A percentile compares a stretch with the other conserved stretches of the same genome.
phyloP scores from a whole-genome alignment of 1,140 invertebrate species.

The Pseudachorutes palmiensis region DNA sequence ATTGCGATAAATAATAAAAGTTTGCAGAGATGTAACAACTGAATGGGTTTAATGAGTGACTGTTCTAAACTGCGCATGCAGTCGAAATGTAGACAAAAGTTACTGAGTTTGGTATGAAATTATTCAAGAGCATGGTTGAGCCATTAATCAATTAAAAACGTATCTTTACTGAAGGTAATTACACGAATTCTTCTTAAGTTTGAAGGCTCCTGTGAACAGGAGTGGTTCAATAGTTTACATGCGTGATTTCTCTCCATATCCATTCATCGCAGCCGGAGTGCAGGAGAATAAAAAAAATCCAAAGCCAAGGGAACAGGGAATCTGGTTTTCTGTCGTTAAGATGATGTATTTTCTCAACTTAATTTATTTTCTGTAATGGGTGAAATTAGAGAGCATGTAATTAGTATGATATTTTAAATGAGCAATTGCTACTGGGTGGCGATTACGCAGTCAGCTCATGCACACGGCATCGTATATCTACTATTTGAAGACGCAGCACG shows the following conservation, averaged over 20 bases:
- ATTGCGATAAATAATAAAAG: too few relatives aligned
- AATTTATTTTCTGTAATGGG: slow-evolving; percentile 9
- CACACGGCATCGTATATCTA: neutral
- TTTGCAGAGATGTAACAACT: too few relatives aligned
- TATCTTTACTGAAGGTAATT: neutral
- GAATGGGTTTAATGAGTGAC: too few relatives aligned
- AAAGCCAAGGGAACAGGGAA: neutral
- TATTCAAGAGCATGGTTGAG: neutral
- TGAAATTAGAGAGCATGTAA: slow-evolving; percentile 7
- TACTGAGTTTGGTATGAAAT: too few relatives aligned
- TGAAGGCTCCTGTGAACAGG: neutral
- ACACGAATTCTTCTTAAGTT: neutral
- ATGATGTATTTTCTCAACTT: slow-evolving; percentile 8
- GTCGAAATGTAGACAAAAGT: too few relatives aligned
- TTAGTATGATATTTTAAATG: slow-evolving; percentile 11
- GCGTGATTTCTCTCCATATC: neutral
- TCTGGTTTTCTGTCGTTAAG: neutral
- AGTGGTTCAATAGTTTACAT: neutral
- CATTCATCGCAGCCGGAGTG: neutral
- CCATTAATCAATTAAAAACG: neutral
- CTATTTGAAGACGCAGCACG: neutral
- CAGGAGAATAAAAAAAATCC: neutral
- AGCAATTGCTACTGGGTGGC: slow-evolving; percentile 12
- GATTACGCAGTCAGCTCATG: slow-evolving; percentile 6
- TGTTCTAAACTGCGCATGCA: too few relatives aligned